A percentile compares a stretch with the other conserved stretches of the same genome.
These are phyloP conservation scores for Cotesia congregata DNA, from an alignment of 2,888 invertebrate species.

Conservation along the genomic window DNA sequence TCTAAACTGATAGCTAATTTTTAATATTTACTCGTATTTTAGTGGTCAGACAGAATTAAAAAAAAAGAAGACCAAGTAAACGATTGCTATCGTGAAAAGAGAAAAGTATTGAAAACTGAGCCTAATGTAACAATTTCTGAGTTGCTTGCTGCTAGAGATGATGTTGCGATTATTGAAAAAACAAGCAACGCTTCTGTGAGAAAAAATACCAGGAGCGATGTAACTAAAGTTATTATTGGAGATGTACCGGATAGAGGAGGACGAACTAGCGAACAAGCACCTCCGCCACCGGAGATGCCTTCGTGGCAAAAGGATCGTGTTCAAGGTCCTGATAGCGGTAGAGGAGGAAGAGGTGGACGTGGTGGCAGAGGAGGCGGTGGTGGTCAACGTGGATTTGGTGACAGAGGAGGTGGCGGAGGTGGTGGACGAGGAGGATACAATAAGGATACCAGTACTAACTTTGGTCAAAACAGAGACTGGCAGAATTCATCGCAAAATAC, in stretches of 20 bases:
- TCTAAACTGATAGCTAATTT: conserved; percentile 19
- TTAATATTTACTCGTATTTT: conserved; percentile 50
- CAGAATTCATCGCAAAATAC: conserved; percentile 46
- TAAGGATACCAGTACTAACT: conserved; percentile 56
- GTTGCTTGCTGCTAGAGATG: conserved; percentile 86
- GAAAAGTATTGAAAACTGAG: conserved; percentile 72
- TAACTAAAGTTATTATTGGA: conserved; percentile 93
- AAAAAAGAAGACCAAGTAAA: conserved; percentile 81
- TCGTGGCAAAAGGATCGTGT: conserved; percentile 86
- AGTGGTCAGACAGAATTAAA: conserved; percentile 89
- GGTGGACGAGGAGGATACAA: conserved; percentile 51
- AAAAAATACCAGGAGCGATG: conserved; percentile 84
- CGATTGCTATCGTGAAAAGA: conserved; percentile 73
- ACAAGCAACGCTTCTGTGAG: conserved; percentile 90
- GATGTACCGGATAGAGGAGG: conserved; percentile 95
- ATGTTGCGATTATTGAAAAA: conserved; percentile 90
- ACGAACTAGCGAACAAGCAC: conserved; percentile 89
- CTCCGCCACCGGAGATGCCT: conserved; percentile 98
- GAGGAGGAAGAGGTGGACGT: conserved; percentile 60
- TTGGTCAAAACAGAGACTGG: conserved; percentile 55
- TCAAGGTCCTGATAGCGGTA: conserved; percentile 66
- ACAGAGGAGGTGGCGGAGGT: conserved; percentile 51
- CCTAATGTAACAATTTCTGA: conserved; percentile 82
- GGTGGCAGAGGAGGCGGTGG: conserved; percentile 56
- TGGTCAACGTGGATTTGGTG: conserved; percentile 57